Conservation (phyloP, 2,113 vertebrate genomes). For the Embiotoca jacksoni region DNA sequence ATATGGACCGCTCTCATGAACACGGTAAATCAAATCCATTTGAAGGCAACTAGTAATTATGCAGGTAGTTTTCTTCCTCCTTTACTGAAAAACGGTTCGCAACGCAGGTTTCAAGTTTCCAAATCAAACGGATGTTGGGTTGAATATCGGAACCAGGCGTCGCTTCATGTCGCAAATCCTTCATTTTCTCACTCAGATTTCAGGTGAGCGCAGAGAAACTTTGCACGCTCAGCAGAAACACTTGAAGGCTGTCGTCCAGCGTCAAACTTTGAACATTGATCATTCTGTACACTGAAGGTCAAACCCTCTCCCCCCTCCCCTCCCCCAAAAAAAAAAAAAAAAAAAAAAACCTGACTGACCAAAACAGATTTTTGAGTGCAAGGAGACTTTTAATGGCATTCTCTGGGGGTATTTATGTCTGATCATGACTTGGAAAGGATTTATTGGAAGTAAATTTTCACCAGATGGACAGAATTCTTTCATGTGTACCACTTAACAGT, state of each 20-base stretch:
- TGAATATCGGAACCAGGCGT: not conserved
- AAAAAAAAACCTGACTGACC: not conserved
- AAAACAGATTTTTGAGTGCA: not conserved
- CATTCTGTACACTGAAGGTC: conserved; percentile 6
- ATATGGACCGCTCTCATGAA: no score
- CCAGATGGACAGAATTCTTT: conserved; percentile 15
- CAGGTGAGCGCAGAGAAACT: not conserved
- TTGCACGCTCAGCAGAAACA: not conserved
- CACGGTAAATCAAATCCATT: no score
- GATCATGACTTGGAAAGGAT: not conserved
- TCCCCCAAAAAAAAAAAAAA: no score
- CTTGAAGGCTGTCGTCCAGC: not conserved
- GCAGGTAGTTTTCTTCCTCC: no score
- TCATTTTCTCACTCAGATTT: not conserved
- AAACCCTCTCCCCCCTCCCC: not conserved
- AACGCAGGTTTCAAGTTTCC: no score
- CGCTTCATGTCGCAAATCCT: not conserved
- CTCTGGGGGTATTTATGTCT: conserved; percentile 10
- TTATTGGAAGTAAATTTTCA: conserved; percentile 3
- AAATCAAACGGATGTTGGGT: no score
- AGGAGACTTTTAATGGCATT: conserved; percentile 6
- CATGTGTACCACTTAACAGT: not conserved
- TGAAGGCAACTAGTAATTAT: no score
- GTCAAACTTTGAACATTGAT: not conserved
- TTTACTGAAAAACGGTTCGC: no score